Evolutionary conservation across 2,113 vertebrate genomes (phyloP).

Genomic region (Spheniscus mendiculus): DNA sequence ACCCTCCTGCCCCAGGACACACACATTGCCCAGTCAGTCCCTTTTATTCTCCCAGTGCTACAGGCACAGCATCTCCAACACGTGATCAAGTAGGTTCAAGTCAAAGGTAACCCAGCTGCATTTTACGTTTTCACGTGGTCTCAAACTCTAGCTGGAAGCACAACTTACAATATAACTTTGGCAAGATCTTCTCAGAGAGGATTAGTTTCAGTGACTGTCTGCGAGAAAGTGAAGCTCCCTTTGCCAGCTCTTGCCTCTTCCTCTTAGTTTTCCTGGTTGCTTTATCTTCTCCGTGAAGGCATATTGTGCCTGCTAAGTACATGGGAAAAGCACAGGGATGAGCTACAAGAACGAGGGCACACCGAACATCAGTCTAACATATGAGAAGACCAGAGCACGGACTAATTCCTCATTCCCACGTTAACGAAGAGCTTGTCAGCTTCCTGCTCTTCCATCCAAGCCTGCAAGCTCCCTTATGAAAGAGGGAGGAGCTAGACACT

Average conservation of each 20-base stretch:
- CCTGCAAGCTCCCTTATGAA: not conserved
- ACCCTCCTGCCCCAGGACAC: not conserved
- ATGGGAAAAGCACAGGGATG: not conserved
- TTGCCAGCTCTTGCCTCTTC: not conserved
- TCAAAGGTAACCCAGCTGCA: not conserved
- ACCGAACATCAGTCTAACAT: not conserved
- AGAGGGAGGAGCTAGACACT: not conserved
- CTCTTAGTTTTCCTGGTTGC: not conserved
- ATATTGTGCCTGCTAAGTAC: not conserved
- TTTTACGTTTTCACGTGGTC: not conserved
- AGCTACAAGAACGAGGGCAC: not conserved
- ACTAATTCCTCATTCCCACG: not conserved
- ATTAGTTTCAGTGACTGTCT: not conserved
- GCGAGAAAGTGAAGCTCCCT: not conserved
- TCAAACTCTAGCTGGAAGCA: not conserved
- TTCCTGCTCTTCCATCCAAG: not conserved
- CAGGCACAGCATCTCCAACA: not conserved
- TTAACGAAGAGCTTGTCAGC: not conserved
- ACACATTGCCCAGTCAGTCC: not conserved
- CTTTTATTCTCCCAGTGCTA: not conserved
- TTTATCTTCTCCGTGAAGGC: not conserved
- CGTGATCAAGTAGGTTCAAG: not conserved
- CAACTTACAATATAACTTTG: not conserved
- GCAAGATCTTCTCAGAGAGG: not conserved
- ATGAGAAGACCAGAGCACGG: not conserved